Base-by-base conservation (phyloP, 2,797 vertebrate species). In the Choloepus didactylus region DNA sequence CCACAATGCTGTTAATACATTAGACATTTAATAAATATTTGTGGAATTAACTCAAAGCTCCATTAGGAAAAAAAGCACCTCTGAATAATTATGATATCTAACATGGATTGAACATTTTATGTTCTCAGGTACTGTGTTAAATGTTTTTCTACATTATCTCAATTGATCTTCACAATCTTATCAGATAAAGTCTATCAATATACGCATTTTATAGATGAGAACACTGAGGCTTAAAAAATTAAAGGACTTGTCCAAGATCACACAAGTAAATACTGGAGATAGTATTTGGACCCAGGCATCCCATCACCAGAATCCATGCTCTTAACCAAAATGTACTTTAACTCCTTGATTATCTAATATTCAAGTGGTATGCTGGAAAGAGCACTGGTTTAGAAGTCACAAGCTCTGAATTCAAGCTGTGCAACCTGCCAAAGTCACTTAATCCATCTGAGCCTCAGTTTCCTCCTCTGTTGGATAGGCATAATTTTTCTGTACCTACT, bases 171-270 rank as follows among this genome's bases (percentile, higher is more conserved):
- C 85, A 92, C 3, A 77, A 11, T 16, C 15, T 82, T 70, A 56
- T 44, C 44, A 87, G 29, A 72, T 44, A 16, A 59, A 80, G n/a
- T 94, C 8, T 69, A 66, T 76, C 62, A 41, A 92, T 86, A 73
- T 44, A 77, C 23, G 9, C 6, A 95, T 73, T 86, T 80, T 80
- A 70, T 59, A 76, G 66, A 64, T 49, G 87, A 54, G 56, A 91
- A 96, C 93, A 81, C 4, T 35, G n/a, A 84, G 6, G 27, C n/a
- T 73, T 60, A 44, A 79, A 89, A 93, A 95, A 77, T 87, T 62
- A 66, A 79, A 56, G n/a, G 16, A 69, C 41, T 89, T 86, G 49
- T 38, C 54, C n/a, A 66, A 64, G 29, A 93, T 81, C 18, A 82
- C 23, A 82, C 2, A 87, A 93, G 23, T 56, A 90, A 69, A 84